Base-by-base conservation (phyloP, 2,797 vertebrate genomes). In the Hyperoplus immaculatus region DNA sequence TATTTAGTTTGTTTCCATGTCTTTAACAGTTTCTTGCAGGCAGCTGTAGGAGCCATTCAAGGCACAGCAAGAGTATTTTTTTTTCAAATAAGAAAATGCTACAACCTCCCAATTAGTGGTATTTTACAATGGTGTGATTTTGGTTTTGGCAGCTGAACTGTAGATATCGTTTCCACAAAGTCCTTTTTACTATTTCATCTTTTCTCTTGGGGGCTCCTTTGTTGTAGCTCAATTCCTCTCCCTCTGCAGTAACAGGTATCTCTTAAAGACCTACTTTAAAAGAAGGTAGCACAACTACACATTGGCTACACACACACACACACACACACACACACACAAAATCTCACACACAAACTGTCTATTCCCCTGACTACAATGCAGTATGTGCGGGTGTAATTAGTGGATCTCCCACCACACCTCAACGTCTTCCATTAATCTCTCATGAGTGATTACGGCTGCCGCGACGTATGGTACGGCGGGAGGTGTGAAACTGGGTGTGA, bases 381-480 rank as follows among this genome's bases (percentile, higher is more conserved):
- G 67, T 81, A 75, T 85, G 87, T 76, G 63, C 4, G 75, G 80
- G 67, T 82, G 89, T 93, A 91, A 93, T 94, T 93, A 93, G 92
- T 75, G 84, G 59, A 62, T 85, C 80, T 92, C 89, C 84, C 88
- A 78, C 68, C 85, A 88, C 90, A 93, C 92, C 92, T 93, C 84
- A 83, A 83, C 71, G 77, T 93, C 90, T 83, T 90, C 92, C 92
- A 92, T 94, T 94, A 93, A 94, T 94, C 92, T 93, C 92, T 92
- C 92, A 90, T 90, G 92, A 94, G 87, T 87, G 90, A 93, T 92
- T 90, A 92, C 91, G 29, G 89, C 89, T 62, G 83, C 83, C 47
- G 82, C 80, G 59, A 92, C 69, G 88, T 89, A 92, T 88, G 89
- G 91, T 90, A 88, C 86, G 62, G 55, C 50, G 69, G 90, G 86